A percentile compares a stretch with the other conserved stretches of the same genome.
phyloP scores from a whole-genome alignment of 2,113 vertebrate genomes.

The Oncorhynchus tshawytscha region DNA sequence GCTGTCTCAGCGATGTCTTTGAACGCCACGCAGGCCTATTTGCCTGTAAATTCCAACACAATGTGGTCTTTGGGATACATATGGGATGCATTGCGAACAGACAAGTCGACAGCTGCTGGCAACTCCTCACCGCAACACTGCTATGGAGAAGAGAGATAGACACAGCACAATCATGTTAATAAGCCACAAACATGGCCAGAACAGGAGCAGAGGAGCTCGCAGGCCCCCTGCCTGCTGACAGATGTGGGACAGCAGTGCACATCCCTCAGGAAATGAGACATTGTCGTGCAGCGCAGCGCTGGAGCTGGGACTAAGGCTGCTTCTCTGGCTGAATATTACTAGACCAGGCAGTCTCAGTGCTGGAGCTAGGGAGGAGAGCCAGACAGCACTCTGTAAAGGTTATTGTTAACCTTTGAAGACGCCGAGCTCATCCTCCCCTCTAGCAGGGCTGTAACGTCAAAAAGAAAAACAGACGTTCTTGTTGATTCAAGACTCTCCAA shows the following conservation, averaged over 20 bases:
- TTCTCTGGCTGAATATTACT: background rate
- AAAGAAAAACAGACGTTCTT: background rate
- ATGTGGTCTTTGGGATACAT: slow-evolving; percentile 47
- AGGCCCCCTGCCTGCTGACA: slow-evolving; percentile 16
- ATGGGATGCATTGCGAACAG: slow-evolving; percentile 51
- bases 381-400: background rate
- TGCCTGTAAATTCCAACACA: slow-evolving; percentile 34
- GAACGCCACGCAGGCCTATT: no score
- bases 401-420: background rate
- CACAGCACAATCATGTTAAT: slow-evolving; percentile 61
- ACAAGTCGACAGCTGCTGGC: slow-evolving; percentile 18
- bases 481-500: background rate
- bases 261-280: slow-evolving; percentile 35
- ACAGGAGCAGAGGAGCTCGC: slow-evolving; percentile 28
- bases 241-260: slow-evolving; percentile 11
- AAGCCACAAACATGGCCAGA: slow-evolving; percentile 55
- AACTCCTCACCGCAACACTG: slow-evolving; percentile 48
- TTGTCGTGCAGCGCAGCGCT: background rate
- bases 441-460: background rate
- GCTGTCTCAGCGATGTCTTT: no score
- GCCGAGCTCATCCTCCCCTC: background rate
- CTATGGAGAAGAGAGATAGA: slow-evolving; percentile 50
- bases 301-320: background rate
- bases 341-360: background rate
- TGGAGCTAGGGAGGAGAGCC: background rate